Conservation (phyloP, 1,140 invertebrate genomes). For the Macrobrachium rosenbergii region DNA sequence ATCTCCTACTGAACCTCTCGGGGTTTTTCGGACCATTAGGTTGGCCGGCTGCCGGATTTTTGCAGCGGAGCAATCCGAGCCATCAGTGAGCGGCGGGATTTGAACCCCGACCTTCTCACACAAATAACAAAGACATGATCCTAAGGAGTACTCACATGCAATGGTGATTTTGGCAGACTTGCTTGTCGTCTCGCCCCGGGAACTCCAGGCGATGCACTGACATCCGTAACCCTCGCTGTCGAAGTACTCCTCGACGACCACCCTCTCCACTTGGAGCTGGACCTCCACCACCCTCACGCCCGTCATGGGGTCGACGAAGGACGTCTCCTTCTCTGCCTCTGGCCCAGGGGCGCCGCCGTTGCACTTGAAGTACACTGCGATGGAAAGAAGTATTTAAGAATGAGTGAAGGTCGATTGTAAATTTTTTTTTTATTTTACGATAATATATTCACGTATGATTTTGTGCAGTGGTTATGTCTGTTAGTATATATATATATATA, state of each 20-base stretch:
- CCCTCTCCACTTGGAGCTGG: conserved; percentile 87
- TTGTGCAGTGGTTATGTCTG: too few species aligned
- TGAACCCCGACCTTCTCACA: too few species aligned
- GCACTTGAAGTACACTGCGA: conserved; percentile 86
- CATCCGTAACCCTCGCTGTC: conserved; percentile 83
- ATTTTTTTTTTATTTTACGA: too few species aligned
- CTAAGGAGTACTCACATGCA: conserved; percentile 84
- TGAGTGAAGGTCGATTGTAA: neutral
- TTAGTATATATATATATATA: too few species aligned
- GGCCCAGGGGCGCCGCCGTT: conserved; percentile 75
- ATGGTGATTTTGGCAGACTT: conserved; percentile 86
- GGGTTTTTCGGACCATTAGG: too few species aligned
- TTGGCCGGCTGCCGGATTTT: too few species aligned
- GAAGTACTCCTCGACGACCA: conserved; percentile 92
- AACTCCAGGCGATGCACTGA: conserved; percentile 88
- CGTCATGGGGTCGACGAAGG: conserved; percentile 86
- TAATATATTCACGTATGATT: too few species aligned
- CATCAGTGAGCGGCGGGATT: too few species aligned
- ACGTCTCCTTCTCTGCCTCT: conserved; percentile 70
- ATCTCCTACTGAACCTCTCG: too few species aligned
- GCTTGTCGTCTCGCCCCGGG: conserved; percentile 82
- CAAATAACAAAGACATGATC: too few species aligned
- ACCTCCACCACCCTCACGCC: conserved; percentile 87
- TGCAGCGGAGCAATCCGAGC: too few species aligned
- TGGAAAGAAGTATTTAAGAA: conserved; percentile 43